phyloP scores from a whole-genome alignment of 2,888 invertebrate species.

The Plebejus melissa region DNA sequence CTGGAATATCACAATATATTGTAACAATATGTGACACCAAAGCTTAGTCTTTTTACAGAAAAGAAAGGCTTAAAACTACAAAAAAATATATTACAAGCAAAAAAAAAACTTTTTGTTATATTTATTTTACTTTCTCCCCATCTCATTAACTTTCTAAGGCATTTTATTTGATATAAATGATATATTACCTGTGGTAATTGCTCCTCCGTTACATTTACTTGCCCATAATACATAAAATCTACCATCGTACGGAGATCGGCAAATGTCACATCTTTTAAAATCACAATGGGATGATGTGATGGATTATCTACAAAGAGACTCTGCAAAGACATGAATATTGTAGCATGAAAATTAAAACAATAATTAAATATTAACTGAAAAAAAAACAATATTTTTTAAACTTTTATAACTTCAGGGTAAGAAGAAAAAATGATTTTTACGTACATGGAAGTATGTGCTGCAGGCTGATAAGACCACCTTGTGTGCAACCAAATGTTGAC shows the following conservation, averaged over 20 bases:
- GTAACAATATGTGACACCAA: background rate
- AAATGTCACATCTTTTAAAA: slow-evolving; percentile 92
- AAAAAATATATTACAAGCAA: background rate
- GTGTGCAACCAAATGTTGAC: slow-evolving; percentile 91
- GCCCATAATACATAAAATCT: slow-evolving; percentile 95
- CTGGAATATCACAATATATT: slow-evolving; percentile 43
- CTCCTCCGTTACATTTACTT: slow-evolving; percentile 94
- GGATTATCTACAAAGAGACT: slow-evolving; percentile 91
- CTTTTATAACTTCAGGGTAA: background rate
- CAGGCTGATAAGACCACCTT: slow-evolving; percentile 94
- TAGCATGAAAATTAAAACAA: background rate
- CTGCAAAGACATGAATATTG: slow-evolving; percentile 58
- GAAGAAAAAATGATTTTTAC: slow-evolving; percentile 30
- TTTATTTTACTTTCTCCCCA: too few species aligned
- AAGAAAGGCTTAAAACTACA: too few species aligned
- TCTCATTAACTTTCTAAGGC: too few species aligned
- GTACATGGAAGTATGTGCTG: slow-evolving; percentile 94
- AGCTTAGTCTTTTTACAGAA: background rate
- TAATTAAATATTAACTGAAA: background rate
- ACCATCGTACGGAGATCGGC: slow-evolving; percentile 92
- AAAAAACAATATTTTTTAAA: background rate
- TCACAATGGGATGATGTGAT: slow-evolving; percentile 93
- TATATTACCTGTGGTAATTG: slow-evolving; percentile 84
- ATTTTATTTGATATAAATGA: background rate
- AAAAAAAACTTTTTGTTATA: background rate